Evolutionary conservation across 1,140 invertebrate species (phyloP).

Genomic region (Cephus cinctus): DNA sequence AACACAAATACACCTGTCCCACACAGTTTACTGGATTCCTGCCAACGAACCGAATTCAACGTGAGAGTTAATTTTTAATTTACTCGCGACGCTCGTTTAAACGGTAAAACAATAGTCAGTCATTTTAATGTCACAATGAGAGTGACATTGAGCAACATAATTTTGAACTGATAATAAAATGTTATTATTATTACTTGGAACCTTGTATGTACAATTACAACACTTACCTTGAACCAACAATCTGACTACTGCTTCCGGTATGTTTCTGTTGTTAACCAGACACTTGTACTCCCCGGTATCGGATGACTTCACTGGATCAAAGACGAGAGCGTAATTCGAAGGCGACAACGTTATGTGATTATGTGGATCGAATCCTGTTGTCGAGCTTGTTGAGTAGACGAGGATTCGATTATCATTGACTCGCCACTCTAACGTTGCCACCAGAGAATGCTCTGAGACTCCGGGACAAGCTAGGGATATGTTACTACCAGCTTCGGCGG

Average conservation of each 20-base stretch:
- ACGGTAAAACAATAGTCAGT: background rate
- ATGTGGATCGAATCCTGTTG: constrained; percentile 57
- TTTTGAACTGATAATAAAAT: background rate
- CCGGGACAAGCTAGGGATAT: constrained; percentile 66
- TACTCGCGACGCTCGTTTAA: background rate
- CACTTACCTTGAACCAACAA: constrained; percentile 66
- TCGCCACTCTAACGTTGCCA: constrained; percentile 65
- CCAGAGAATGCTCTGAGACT: constrained; percentile 64
- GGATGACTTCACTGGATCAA: constrained; percentile 61
- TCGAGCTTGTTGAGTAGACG: constrained; percentile 58
- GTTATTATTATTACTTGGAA: background rate
- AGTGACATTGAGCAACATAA: constrained; percentile 5
- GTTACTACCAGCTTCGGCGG: constrained; percentile 66
- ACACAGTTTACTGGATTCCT: background rate
- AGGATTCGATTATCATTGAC: constrained; percentile 49
- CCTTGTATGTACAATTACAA: too few relatives aligned
- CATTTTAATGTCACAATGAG: constrained; percentile 8
- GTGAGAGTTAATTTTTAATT: background rate
- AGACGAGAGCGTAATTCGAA: constrained; percentile 65
- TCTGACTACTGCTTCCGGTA: constrained; percentile 63
- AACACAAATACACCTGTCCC: too few relatives aligned
- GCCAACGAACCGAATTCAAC: background rate
- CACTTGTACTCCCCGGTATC: constrained; percentile 69
- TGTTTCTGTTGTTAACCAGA: constrained; percentile 66
- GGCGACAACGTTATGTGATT: constrained; percentile 59